Base-by-base conservation (phyloP, 2,797 vertebrate genomes). In the Rhincodon typus region DNA sequence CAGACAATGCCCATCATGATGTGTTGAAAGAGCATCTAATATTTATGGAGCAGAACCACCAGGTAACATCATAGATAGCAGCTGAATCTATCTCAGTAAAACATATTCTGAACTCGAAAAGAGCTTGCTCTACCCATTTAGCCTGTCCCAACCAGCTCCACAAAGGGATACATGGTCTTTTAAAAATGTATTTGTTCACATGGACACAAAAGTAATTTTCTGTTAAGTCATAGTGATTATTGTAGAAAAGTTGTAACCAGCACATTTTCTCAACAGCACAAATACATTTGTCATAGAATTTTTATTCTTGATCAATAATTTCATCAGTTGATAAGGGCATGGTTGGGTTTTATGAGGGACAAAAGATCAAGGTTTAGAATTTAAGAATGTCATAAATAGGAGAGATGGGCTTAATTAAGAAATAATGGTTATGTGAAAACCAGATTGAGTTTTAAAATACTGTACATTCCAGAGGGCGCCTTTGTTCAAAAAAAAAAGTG, bases 1-100 rank as follows among this genome's bases (percentile, higher is more conserved):
- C 97, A 0, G 97, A 97, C 96, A 98, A 97, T 82, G 96, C 97
- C 0, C 98, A 98, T 95, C 27, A 57, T 66, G 53, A 57, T 66
- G 88, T n/a, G 30, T 57, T 77, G 72, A 95, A 95, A 77, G 42
- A 95, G 13, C 94, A 95, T 77, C 70, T 25, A 95, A 19, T 30
- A 34, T 13, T 57, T 95, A 50, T 95, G 94, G 94, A 95, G 70
- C 46, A 77, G 25, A 77, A n/a, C 30, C 94, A 57, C 4, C 46
- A 95, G 94, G 94, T 95, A 95, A 95, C 27, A 95, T 19, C 94
- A 57, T 4, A 67, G 6, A 8, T 19, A 69, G n/a, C 66, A 93
- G 66, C 23, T 38, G n/a, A 27, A 93, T 38, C 62, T 93, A 7
- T 38, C 38, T 93, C 57, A 90, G 23, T 21, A 84, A 84, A 82